A percentile compares a stretch with the other conserved stretches of the same genome.
Conservation (phyloP, 2,888 invertebrate genomes). For the Gymnosoma rotundatum region DNA sequence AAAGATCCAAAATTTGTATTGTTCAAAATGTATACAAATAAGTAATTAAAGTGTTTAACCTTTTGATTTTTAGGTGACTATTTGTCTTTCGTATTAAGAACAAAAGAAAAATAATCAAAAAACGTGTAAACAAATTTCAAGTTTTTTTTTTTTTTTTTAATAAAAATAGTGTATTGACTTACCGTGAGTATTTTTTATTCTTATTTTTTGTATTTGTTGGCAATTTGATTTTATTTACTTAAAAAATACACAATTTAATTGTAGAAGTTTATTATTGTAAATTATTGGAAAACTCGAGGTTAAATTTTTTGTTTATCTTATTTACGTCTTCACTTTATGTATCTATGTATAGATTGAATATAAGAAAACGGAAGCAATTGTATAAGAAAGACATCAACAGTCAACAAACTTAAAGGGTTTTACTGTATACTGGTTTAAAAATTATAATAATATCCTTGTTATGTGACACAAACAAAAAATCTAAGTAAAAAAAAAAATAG, state of each 20-base stretch:
- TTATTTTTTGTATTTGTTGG: slow-evolving; percentile 17
- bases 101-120: slow-evolving; percentile 22
- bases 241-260: slow-evolving; percentile 52
- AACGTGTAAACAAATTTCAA: slow-evolving; percentile 51
- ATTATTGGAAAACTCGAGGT: slow-evolving; percentile 46
- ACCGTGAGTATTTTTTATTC: neutral
- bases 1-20: neutral
- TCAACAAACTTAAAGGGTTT: slow-evolving; percentile 4
- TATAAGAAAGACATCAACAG: slow-evolving; percentile 24
- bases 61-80: slow-evolving; percentile 60
- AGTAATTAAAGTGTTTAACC: slow-evolving; percentile 27
- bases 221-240: slow-evolving; percentile 57
- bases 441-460: neutral
- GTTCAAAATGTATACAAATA: slow-evolving; percentile 32
- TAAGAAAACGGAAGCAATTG: slow-evolving; percentile 36
- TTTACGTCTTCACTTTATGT: slow-evolving; percentile 27
- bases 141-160: slow-evolving; percentile 9
- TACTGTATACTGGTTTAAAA: neutral
- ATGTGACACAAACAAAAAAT: too few species aligned
- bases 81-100: slow-evolving; percentile 52
- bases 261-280: slow-evolving; percentile 54
- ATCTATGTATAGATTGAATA: neutral
- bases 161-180: slow-evolving; percentile 29
- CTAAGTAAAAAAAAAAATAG: too few species aligned
- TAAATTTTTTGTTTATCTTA: slow-evolving; percentile 47